Evolutionary conservation across 2,113 vertebrate genomes (phyloP), one percentile per base, ranked within the genome.

Genomic region (Hydropotes inermis): DNA sequence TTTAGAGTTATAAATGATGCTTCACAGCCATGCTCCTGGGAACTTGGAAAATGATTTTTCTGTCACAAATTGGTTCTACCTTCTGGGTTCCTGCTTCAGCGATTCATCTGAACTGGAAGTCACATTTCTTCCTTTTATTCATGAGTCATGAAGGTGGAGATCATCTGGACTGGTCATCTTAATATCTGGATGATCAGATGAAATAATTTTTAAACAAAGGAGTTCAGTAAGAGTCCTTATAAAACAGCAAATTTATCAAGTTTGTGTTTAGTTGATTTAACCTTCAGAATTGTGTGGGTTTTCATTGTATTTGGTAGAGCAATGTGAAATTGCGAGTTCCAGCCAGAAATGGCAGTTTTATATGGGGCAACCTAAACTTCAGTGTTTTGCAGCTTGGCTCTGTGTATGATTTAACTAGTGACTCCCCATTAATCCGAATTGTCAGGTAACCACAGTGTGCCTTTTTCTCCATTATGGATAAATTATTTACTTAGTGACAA

Each of bases 401-500:
- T 36, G 14, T 45, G n/a, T 50, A 3, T 64, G 43, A 33, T 58
- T 54, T 87, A 76, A n/a, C 64, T 58, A 25, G 21, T 76, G 54
- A 6, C 52, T 87, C 95, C n/a, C 30, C 6, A 7, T 30, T 89
- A 74, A 79, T 58, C 43, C 50, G 10, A 50, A 92, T 4, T 36
- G 45, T n/a, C 85, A 74, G n/a, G 23, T 54, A 89, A 57, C 45
- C 19, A n/a, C 36, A 27, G 52, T 76, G 4, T 36, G 52, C 16
- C 28, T 78, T 91, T 94, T 74, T 92, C 47, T 92, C 86, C 50
- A 36, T 97, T 60, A 52, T 45, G 74, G 33, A 28, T 52, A 67
- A 90, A 79, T 95, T 96, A 92, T 87, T 95, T 96, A 96, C 47
- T 79, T 87, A 95, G 45, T n/a, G 64, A 17, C 60, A 87, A 43